Evolutionary conservation across 2,888 invertebrate species (phyloP).

Genomic region (Drosophila buzzatii): DNA sequence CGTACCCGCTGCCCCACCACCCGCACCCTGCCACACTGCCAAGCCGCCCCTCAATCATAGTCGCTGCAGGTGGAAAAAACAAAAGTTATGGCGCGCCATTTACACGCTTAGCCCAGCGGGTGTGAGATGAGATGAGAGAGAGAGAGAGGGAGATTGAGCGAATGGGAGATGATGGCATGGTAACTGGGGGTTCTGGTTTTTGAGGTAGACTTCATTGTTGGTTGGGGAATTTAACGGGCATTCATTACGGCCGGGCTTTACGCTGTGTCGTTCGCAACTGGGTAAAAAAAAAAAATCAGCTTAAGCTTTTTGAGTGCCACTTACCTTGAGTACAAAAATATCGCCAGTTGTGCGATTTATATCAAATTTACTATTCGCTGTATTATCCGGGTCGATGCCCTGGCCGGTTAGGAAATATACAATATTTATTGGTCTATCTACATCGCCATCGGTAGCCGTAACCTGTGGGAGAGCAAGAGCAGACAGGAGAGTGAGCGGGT

Average conservation of each 20-base stretch:
- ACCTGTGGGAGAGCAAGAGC: conserved; percentile 88
- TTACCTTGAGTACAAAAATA: conserved; percentile 97
- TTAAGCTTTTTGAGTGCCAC: conserved; percentile 66
- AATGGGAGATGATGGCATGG: neutral
- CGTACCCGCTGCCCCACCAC: neutral
- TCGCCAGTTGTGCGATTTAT: conserved; percentile 98
- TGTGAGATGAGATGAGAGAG: no score
- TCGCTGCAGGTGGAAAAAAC: conserved; percentile 28
- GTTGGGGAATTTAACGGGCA: conserved; percentile 47
- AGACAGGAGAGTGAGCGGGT: conserved; percentile 3
- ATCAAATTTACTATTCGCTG: conserved; percentile 97
- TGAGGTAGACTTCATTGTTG: conserved; percentile 17
- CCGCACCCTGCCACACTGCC: neutral
- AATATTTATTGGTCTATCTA: conserved; percentile 97
- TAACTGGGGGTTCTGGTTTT: neutral
- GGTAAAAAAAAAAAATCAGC: conserved; percentile 16
- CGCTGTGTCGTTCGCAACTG: conserved; percentile 20
- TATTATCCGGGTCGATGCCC: conserved; percentile 97
- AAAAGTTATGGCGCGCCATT: conserved; percentile 55
- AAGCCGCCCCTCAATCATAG: conserved; percentile 30
- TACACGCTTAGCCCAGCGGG: conserved; percentile 28
- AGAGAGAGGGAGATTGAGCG: neutral
- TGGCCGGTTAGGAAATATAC: conserved; percentile 98
- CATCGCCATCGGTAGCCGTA: conserved; percentile 98
- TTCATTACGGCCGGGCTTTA: conserved; percentile 48